Evolutionary conservation across 1,140 invertebrate species (phyloP), one percentile per base, ranked within the genome.

Genomic region (Arion vulgaris): DNA sequence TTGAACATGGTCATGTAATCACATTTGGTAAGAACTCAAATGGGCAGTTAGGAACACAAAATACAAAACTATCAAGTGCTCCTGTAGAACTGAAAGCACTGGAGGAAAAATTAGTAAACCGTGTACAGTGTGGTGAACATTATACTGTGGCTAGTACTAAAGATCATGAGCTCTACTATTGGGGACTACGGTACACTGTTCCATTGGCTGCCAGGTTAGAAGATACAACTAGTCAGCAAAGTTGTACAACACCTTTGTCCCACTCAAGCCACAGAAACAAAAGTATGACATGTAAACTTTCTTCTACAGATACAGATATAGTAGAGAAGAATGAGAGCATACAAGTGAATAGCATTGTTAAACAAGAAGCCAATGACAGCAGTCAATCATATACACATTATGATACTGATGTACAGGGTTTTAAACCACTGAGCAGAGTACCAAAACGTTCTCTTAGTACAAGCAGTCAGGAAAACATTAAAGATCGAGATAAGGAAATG

Each of bases 111-210:
- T 90, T 92, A 62, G 93, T 94, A 80, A 93, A 93, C 86, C 93
- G 93, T 88, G 92, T 94, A 19, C 92, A 94, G 82, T 95, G 95
- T 91, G 95, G 94, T 36, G 93, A 94, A 45, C 94, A 94, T 51
- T 95, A 94, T 86, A 95, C 95, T 0, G 92, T 95, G 39, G 94
- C 94, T 53, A 94, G 93, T 53, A 95, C 95, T 1, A 90, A 93
- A 34, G 94, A 95, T 81, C 95, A 95, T 89, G 94, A 95, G 80
- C 91, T 96, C 1, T 94, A 95, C 75, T 94, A 95, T 83, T 96
- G 95, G 95, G 95, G 95, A 32, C 94, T 94, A 23, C 91, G 93
- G 38, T 91, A 90, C 76, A 91, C 91, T 73, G 87, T 86, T 38
- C 89, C 93, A 9, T 93, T 82, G 0, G 41, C 82, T 0, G 57